phyloP scores from a whole-genome alignment of 2,797 vertebrate genomes.

The Thunnus albacares region DNA sequence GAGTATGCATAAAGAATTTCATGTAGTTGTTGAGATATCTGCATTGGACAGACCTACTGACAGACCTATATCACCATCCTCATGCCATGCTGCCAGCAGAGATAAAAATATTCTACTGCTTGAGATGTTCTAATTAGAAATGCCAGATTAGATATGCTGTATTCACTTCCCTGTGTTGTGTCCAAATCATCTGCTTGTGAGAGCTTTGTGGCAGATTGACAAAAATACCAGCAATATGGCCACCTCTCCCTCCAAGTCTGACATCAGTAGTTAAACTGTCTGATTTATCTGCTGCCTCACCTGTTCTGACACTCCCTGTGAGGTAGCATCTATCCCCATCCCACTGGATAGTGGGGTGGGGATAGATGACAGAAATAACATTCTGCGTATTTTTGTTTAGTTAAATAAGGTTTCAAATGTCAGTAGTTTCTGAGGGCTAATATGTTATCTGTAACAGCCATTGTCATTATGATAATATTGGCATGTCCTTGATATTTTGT shows the following conservation, averaged over 20 bases:
- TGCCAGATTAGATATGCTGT: conserved; percentile 10
- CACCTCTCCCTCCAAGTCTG: neutral
- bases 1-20: neutral
- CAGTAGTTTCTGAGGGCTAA: neutral
- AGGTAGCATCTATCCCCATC: neutral
- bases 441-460: neutral
- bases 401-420: too few relatives aligned
- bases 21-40: neutral
- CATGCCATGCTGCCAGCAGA: neutral
- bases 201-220: neutral
- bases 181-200: conserved; percentile 5
- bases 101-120: neutral
- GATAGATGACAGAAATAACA: neutral
- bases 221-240: neutral
- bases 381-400: neutral
- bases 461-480: neutral
- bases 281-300: conserved; percentile 13
- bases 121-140: conserved; percentile 13
- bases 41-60: neutral
- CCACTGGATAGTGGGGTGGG: neutral
- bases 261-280: conserved; percentile 7
- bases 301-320: neutral
- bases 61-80: neutral
- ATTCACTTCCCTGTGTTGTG: neutral
- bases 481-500: neutral